These are phyloP conservation scores for Andrena praecox DNA, from an alignment of 2,888 invertebrate genomes.

Conservation along the genomic window DNA sequence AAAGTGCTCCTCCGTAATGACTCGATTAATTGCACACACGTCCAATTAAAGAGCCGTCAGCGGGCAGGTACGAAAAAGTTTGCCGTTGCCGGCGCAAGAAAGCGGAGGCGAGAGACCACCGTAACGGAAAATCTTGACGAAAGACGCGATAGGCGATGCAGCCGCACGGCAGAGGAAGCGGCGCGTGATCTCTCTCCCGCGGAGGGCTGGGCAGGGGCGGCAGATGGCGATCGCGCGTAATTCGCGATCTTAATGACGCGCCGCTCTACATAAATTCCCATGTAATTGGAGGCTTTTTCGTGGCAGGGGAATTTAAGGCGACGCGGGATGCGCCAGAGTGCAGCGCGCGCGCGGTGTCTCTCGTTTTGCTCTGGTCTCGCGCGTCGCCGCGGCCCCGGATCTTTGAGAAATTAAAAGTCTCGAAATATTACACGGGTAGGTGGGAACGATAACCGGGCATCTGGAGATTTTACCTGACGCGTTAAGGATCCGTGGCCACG, in stretches of 20 bases:
- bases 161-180: constrained; percentile 25
- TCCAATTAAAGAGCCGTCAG: constrained; percentile 30
- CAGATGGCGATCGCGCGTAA: constrained; percentile 62
- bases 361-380: constrained; percentile 31
- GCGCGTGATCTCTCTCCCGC: constrained; percentile 32
- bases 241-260: constrained; percentile 82
- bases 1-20: background rate
- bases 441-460: constrained; percentile 29
- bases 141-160: constrained; percentile 34
- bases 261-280: constrained; percentile 82
- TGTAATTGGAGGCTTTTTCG: constrained; percentile 82
- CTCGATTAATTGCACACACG: constrained; percentile 17
- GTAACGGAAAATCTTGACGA: constrained; percentile 28
- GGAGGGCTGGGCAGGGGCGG: background rate
- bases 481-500: constrained; percentile 1
- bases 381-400: constrained; percentile 7
- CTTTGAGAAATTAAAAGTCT: constrained; percentile 50
- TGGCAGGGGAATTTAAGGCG: constrained; percentile 78
- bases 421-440: constrained; percentile 37
- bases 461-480: constrained; percentile 28
- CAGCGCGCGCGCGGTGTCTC: background rate
- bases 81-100: constrained; percentile 8
- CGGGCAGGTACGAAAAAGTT: background rate
- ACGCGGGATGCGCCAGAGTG: constrained; percentile 13
- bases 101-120: constrained; percentile 1